These are phyloP conservation scores for Pilophorus perplexus DNA, from an alignment of 2,888 invertebrate species.

Conservation along the genomic window DNA sequence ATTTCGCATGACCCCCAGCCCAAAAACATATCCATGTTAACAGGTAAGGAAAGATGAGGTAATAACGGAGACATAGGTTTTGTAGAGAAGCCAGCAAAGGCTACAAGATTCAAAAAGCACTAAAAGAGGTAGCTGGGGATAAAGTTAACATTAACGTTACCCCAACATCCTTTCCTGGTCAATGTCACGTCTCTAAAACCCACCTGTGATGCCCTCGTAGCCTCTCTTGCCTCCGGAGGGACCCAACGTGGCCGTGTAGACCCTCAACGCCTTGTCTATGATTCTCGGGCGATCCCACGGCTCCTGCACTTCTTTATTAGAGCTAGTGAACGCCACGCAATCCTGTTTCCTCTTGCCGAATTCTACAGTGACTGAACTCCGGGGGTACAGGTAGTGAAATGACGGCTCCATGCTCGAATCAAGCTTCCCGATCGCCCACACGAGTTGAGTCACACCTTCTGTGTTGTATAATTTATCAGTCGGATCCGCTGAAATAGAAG, in stretches of 20 bases:
- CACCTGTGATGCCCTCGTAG: conserved; percentile 69
- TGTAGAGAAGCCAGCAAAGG: too few relatives aligned
- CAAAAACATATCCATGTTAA: too few relatives aligned
- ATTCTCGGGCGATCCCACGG: conserved; percentile 57
- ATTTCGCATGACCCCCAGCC: too few relatives aligned
- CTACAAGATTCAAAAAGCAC: too few relatives aligned
- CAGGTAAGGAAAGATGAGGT: too few relatives aligned
- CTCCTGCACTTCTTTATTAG: conserved; percentile 52
- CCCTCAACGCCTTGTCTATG: conserved; percentile 63
- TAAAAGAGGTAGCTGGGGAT: too few relatives aligned
- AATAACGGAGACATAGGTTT: too few relatives aligned
- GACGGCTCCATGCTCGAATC: conserved; percentile 75
- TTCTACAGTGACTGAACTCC: conserved; percentile 63
- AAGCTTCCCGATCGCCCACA: conserved; percentile 82
- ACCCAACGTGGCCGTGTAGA: conserved; percentile 78
- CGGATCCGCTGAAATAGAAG: conserved; percentile 62
- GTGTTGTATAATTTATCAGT: conserved; percentile 72
- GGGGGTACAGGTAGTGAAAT: conserved; percentile 78
- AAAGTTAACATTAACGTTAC: too few relatives aligned
- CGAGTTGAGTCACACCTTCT: conserved; percentile 61
- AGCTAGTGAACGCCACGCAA: conserved; percentile 71
- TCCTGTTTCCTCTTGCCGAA: conserved; percentile 64
- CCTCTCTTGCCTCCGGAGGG: conserved; percentile 79
- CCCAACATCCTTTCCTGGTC: background rate
- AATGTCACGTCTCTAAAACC: conserved; percentile 22